A percentile compares a stretch with the other conserved stretches of the same genome.
phyloP scores from a whole-genome alignment of 2,797 vertebrate genomes.

The Microtus californicus region DNA sequence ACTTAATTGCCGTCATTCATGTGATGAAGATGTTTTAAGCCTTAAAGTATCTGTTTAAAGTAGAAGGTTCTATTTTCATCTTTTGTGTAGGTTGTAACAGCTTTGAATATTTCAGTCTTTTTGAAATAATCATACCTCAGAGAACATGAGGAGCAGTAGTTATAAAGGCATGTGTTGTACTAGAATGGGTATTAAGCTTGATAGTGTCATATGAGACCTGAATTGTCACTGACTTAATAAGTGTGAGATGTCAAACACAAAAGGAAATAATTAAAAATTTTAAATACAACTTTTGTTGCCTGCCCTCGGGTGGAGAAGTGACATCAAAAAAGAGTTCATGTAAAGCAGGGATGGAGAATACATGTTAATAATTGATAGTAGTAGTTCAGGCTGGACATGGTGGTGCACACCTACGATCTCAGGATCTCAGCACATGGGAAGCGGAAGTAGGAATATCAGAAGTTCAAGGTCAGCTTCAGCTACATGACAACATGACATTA shows the following conservation, averaged over 20 bases:
- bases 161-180: neutral
- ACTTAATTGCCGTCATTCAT: neutral
- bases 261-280: neutral
- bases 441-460: neutral
- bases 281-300: conserved; percentile 43
- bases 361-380: neutral
- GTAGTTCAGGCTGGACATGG: neutral
- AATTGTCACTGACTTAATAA: neutral
- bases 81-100: neutral
- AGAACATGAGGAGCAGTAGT: neutral
- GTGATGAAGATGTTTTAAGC: neutral
- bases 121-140: neutral
- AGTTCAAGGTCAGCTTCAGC: neutral
- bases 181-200: neutral
- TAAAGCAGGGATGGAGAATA: neutral
- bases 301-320: conserved; percentile 65
- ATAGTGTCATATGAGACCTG: neutral
- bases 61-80: conserved; percentile 31
- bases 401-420: neutral
- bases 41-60: neutral
- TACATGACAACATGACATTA: no score
- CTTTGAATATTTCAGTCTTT: conserved; percentile 2
- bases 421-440: neutral
- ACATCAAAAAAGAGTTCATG: neutral
- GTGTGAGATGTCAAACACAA: conserved; percentile 23